Base-by-base conservation (phyloP, 2,797 vertebrate species). In the Denticeps clupeoides region DNA sequence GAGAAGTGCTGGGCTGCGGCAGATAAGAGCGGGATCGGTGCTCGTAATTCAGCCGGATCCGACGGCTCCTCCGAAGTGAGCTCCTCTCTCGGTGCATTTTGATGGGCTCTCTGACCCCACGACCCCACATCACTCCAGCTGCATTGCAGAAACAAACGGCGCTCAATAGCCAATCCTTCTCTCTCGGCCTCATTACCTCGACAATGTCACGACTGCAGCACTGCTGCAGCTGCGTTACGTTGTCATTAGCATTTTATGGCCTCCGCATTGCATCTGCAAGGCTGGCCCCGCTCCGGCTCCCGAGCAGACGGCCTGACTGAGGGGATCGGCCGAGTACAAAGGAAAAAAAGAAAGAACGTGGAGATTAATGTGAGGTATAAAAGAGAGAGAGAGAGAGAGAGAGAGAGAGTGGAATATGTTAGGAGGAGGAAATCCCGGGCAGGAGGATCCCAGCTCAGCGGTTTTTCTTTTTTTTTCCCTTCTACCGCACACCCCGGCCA, bases 371-470 rank as follows among this genome's bases (percentile, higher is more conserved):
- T 68, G 64, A 31, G 40, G 63, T 63, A 47, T 31, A 58, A 28
- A 27, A 18, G 35, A 22, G 10, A 29, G 13, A 8, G 7, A 8
- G 8, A 6, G 12, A 6, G 4, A 24, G 29, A 35, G 18, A 25
- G 2, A 12, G 24, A 2, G 32, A 31, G 32, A 58, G 51, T 59
- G 53, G 15, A 10, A 48, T 56, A 68, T 68, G 72, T 77, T 63
- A 73, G 45, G 53, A 43, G 47, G 62, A 78, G 77, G 80, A 77
- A 76, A 82, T 71, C 72, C 81, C 71, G 53, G 38, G 65, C 63
- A 70, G 73, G 70, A 80, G 71, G 60, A 73, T 74, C 68, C 74
- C 65, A 61, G 59, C 60, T 76, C 73, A 74, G 71, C 64, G 18
- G 38, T 69, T 75, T 73, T 60, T 71, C 62, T 24, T 28, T 37